These are phyloP conservation scores for Pteromalus puparum DNA, from an alignment of 1,140 invertebrate genomes.

Conservation along the genomic window DNA sequence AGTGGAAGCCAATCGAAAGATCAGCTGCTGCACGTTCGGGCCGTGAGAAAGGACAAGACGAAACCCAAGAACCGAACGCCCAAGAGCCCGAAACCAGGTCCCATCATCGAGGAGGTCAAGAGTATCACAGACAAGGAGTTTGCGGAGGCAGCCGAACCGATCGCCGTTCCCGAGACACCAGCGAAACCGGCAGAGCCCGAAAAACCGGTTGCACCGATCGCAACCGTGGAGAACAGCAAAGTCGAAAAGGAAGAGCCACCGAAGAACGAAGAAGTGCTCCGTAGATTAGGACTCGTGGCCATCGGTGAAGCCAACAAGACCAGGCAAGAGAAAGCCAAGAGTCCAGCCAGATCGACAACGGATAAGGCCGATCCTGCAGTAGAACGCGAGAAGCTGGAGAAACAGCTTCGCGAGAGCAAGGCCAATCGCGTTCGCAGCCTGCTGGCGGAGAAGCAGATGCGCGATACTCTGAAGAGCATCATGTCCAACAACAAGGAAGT, in stretches of 20 bases:
- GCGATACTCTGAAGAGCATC: constrained; percentile 68
- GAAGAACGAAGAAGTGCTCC: constrained; percentile 67
- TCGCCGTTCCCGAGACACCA: not conserved
- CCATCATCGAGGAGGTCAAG: constrained; percentile 21
- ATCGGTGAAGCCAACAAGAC: constrained; percentile 61
- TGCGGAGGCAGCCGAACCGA: constrained; percentile 59
- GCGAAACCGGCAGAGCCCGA: not conserved
- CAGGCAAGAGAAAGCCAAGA: constrained; percentile 48
- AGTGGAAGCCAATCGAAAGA: constrained; percentile 62
- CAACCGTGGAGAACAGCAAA: not conserved
- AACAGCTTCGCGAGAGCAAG: constrained; percentile 68
- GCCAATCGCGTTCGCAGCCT: constrained; percentile 69
- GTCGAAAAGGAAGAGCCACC: constrained; percentile 52
- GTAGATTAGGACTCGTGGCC: constrained; percentile 65
- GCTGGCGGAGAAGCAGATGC: constrained; percentile 72
- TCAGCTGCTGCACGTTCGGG: constrained; percentile 63
- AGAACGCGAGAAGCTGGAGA: constrained; percentile 67
- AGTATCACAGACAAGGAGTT: constrained; percentile 55
- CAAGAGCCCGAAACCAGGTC: not conserved
- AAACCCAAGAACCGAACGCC: constrained; percentile 58
- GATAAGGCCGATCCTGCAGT: constrained; percentile 50
- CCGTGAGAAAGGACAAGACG: constrained; percentile 63
- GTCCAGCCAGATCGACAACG: constrained; percentile 8
- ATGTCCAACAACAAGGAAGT: constrained; percentile 59
- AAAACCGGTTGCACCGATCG: not conserved